These are phyloP conservation scores for Polydrusus pterygomalis DNA, from an alignment of 2,888 invertebrate species.

Conservation along the genomic window DNA sequence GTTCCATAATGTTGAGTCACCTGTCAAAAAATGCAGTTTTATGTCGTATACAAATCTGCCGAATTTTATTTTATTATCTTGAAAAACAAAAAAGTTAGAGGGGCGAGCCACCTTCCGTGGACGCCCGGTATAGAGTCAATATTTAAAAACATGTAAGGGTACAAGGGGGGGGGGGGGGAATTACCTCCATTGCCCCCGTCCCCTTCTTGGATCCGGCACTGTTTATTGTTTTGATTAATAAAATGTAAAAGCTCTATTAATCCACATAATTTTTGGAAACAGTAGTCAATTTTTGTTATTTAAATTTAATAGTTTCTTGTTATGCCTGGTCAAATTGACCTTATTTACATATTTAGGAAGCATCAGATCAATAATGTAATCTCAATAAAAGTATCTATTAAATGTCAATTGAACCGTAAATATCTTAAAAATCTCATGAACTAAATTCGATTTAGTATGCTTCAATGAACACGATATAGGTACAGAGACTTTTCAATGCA, in stretches of 20 bases:
- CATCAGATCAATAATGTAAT: conserved; percentile 10
- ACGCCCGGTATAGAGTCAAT: too few species aligned
- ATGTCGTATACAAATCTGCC: too few species aligned
- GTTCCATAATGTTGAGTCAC: too few species aligned
- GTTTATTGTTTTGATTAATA: not conserved
- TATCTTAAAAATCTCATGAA: conserved; percentile 19
- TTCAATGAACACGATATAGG: conserved; percentile 8
- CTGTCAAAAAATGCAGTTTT: too few species aligned
- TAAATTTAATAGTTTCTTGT: conserved; percentile 1
- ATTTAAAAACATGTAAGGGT: too few species aligned
- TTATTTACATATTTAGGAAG: conserved; percentile 20
- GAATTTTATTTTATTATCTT: too few species aligned
- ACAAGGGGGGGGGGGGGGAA: too few species aligned
- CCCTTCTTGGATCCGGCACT: not conserved
- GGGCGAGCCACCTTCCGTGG: too few species aligned
- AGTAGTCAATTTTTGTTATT: conserved; percentile 1
- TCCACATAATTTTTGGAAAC: not conserved
- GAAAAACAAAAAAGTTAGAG: too few species aligned
- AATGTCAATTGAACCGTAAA: conserved; percentile 17
- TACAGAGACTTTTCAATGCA: not conserved
- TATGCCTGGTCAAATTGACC: conserved; percentile 8
- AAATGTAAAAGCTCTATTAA: not conserved
- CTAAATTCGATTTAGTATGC: conserved; percentile 11
- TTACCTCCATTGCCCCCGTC: too few species aligned
- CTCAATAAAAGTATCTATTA: conserved; percentile 6